Evolutionary conservation across 2,888 invertebrate genomes (phyloP).

Genomic region (Diloba caeruleocephala): DNA sequence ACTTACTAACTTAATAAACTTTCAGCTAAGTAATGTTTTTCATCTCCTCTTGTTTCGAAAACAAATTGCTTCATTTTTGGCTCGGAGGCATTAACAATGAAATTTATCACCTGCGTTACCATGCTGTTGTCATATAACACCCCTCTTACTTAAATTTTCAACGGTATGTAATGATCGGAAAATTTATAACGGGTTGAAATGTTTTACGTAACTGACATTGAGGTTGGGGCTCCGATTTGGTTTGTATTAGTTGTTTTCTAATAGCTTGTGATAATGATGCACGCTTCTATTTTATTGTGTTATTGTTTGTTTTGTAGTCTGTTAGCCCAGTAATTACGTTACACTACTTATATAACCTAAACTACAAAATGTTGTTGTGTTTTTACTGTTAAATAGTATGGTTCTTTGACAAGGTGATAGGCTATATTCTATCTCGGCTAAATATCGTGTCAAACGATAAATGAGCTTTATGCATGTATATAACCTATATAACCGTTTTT

Average conservation of each 20-base stretch:
- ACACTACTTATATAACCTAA: no score
- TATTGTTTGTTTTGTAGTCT: no score
- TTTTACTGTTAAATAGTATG: no score
- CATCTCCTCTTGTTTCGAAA: conserved; percentile 82
- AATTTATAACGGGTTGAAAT: conserved; percentile 20
- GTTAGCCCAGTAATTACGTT: no score
- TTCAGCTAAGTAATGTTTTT: conserved; percentile 83
- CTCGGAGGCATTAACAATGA: conserved; percentile 75
- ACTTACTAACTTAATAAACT: conserved; percentile 75
- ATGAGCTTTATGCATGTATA: no score
- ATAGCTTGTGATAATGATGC: no score
- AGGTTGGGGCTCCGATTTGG: conserved; percentile 3
- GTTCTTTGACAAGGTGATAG: no score
- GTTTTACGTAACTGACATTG: conserved; percentile 9
- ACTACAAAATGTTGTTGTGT: no score
- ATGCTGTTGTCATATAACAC: conserved; percentile 68
- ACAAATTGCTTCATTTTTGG: conserved; percentile 87
- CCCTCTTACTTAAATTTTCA: conserved; percentile 43
- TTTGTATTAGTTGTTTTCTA: not conserved
- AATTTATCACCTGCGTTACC: conserved; percentile 80
- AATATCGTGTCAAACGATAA: no score
- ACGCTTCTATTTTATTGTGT: no score
- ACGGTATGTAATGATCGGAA: conserved; percentile 30
- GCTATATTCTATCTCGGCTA: no score
- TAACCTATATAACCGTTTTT: no score